Conservation (phyloP, 2,888 invertebrate genomes). For the Thecophora atra region DNA sequence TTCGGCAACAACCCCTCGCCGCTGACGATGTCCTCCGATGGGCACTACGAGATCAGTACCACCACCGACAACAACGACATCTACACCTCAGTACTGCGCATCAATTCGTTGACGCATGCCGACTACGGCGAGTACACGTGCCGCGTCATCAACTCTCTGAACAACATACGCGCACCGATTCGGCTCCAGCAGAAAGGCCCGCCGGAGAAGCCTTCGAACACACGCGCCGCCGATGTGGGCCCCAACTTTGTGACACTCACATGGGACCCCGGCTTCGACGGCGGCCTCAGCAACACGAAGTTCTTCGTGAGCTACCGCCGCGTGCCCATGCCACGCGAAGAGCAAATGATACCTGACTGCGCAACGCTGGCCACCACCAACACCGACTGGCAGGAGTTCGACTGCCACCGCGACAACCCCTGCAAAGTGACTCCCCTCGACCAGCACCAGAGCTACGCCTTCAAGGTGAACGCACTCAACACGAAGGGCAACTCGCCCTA, state of each 20-base stretch:
- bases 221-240: conserved; percentile 78
- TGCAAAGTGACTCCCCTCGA: conserved; percentile 88
- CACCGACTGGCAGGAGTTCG: conserved; percentile 83
- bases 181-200: conserved; percentile 86
- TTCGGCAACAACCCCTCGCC: conserved; percentile 80
- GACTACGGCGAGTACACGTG: conserved; percentile 95
- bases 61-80: conserved; percentile 85
- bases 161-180: conserved; percentile 79
- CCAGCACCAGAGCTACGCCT: conserved; percentile 86
- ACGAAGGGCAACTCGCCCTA: conserved; percentile 88
- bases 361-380: conserved; percentile 69
- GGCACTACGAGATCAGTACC: conserved; percentile 86
- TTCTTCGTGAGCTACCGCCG: conserved; percentile 86
- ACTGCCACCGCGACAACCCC: conserved; percentile 85
- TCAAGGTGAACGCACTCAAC: conserved; percentile 90
- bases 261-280: conserved; percentile 93
- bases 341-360: conserved; percentile 72
- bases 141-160: conserved; percentile 83
- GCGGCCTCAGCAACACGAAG: conserved; percentile 85
- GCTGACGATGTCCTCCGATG: conserved; percentile 81
- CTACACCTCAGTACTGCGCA: conserved; percentile 79
- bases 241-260: conserved; percentile 81
- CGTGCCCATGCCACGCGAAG: conserved; percentile 71
- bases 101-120: conserved; percentile 79
- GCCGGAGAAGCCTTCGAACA: conserved; percentile 82